These are phyloP conservation scores for Sternotherus odoratus DNA, from an alignment of 2,797 vertebrate genomes.

Conservation along the genomic window DNA sequence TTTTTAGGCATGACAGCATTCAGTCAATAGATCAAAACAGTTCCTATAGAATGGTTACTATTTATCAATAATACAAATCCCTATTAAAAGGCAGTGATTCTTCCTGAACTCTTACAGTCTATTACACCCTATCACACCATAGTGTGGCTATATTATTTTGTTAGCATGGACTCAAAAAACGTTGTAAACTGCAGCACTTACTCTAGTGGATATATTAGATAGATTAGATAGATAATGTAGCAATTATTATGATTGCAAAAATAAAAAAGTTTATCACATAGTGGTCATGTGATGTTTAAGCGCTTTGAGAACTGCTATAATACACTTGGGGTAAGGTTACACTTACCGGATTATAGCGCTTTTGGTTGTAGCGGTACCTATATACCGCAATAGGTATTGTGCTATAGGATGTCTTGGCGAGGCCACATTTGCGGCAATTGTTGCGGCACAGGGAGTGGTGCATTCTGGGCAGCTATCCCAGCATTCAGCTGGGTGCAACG, in stretches of 20 bases:
- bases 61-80: neutral
- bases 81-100: neutral
- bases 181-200: neutral
- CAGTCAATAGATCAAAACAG: neutral
- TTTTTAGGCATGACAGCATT: neutral
- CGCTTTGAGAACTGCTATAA: neutral
- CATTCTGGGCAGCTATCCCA: no score
- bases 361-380: no score
- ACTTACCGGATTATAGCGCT: no score
- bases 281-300: neutral
- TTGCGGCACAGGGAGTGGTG: no score
- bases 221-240: no score
- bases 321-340: neutral
- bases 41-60: neutral
- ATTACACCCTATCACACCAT: neutral
- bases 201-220: no score
- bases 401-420: no score
- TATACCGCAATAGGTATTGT: no score
- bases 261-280: neutral
- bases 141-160: neutral
- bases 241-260: neutral
- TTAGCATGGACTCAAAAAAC: neutral
- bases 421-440: no score
- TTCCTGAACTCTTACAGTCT: neutral
- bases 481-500: no score